Percentiles rank a stretch among this genome's conserved stretches.
Evolutionary conservation across 2,113 vertebrate species (phyloP).

Genomic region (Eretmochelys imbricata): DNA sequence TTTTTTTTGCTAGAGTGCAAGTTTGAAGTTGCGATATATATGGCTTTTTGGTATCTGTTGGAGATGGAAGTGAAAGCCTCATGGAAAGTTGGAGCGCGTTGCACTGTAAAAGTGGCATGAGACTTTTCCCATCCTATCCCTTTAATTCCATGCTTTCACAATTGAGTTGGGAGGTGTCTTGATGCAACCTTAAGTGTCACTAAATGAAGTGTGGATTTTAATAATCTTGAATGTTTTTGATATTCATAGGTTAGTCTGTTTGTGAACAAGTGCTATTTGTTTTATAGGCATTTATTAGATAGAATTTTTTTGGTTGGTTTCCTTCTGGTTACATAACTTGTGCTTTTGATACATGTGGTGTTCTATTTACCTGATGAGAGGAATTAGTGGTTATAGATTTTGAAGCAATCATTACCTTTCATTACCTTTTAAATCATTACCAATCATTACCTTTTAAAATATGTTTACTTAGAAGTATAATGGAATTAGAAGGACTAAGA

Average conservation of each 20-base stretch:
- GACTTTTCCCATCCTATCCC: accelerated
- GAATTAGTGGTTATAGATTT: background rate
- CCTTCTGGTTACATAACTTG: accelerated
- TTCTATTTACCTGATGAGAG: background rate
- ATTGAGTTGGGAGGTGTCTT: background rate
- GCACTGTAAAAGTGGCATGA: background rate
- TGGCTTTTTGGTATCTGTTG: background rate
- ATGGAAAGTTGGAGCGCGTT: background rate
- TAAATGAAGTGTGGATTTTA: accelerated
- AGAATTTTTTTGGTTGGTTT: background rate
- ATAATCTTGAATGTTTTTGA: background rate
- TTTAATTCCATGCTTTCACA: background rate
- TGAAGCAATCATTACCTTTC: too few relatives aligned
- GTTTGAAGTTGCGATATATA: background rate
- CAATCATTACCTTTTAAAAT: background rate
- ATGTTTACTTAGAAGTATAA: background rate
- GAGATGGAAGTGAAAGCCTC: background rate
- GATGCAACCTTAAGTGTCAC: background rate
- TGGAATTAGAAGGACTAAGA: background rate
- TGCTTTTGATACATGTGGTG: background rate
- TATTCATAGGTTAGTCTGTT: background rate
- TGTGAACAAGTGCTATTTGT: background rate
- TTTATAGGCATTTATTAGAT: background rate
- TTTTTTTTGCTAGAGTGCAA: background rate
- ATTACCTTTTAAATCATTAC: background rate